Percentiles rank a stretch among this genome's conserved stretches.
Evolutionary conservation across 2,113 vertebrate species (phyloP).

Genomic region (Micronycteris hirsuta): DNA sequence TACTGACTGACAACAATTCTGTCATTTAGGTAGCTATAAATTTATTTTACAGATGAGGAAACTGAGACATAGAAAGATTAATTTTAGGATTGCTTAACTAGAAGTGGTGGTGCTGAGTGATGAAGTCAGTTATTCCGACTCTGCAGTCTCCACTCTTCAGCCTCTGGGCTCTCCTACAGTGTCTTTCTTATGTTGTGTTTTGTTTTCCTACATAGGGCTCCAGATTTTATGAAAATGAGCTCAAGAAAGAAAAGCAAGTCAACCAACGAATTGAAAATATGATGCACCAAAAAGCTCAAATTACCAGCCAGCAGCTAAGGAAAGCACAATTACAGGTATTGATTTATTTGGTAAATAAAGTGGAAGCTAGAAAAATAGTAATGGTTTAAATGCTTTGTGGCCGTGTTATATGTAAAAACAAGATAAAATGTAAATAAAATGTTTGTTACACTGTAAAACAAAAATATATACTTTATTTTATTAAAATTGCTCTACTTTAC

Average conservation of each 20-base stretch:
- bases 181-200: not conserved
- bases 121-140: not conserved
- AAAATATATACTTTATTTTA: not conserved
- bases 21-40: not conserved
- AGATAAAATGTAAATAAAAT: slow-evolving; percentile 6
- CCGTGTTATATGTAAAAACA: not conserved
- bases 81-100: not conserved
- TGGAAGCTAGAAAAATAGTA: not conserved
- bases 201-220: slow-evolving; percentile 87
- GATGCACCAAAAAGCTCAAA: slow-evolving; percentile 88
- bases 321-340: slow-evolving; percentile 91
- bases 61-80: not conserved
- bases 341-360: not conserved
- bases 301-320: slow-evolving; percentile 88
- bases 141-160: not conserved
- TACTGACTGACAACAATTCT: not conserved
- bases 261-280: slow-evolving; percentile 95
- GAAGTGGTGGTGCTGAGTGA: not conserved
- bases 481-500: not conserved
- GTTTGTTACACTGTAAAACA: not conserved
- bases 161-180: not conserved
- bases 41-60: slow-evolving; percentile 16
- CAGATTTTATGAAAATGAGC: slow-evolving; percentile 94
- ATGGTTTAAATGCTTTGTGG: not conserved
- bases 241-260: slow-evolving; percentile 95